Percentiles rank a stretch among this genome's conserved stretches.
Evolutionary conservation across 2,113 vertebrate species (phyloP).

Genomic region (Brachypodius melanocephalos): DNA sequence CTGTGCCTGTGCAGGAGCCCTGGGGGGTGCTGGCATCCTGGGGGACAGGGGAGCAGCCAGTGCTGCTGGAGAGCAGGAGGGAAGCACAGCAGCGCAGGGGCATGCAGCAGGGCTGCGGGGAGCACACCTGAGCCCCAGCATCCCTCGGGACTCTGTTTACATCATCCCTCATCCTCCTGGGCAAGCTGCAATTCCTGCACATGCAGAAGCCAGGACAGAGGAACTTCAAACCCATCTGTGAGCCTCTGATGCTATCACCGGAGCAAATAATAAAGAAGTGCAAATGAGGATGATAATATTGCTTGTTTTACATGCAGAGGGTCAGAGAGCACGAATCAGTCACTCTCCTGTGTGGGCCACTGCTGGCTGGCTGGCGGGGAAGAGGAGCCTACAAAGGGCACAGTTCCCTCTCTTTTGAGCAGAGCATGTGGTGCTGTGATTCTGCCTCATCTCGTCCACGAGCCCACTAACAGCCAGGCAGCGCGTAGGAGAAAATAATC

Average conservation of each 20-base stretch:
- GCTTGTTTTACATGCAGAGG: slow-evolving; percentile 53
- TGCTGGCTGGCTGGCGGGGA: neutral
- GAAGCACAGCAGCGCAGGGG: neutral
- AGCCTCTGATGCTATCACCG: neutral
- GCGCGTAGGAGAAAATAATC: neutral
- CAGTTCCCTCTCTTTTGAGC: neutral
- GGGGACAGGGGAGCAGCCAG: neutral
- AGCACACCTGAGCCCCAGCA: neutral
- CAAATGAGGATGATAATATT: slow-evolving; percentile 41
- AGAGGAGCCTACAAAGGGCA: neutral
- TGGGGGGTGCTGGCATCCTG: neutral
- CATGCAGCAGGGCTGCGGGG: neutral
- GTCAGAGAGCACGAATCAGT: slow-evolving; percentile 37
- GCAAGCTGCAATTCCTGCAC: neutral
- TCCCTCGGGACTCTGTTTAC: rapidly evolving
- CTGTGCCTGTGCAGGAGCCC: rapidly evolving
- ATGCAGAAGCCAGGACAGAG: neutral
- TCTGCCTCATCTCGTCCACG: neutral
- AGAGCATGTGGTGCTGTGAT: neutral
- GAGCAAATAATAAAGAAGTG: slow-evolving; percentile 26
- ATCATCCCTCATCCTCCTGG: neutral
- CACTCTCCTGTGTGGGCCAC: slow-evolving; percentile 7
- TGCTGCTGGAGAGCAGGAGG: rapidly evolving
- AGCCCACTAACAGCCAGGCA: neutral
- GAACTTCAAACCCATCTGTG: neutral